Evolutionary conservation across 2,888 invertebrate genomes (phyloP).

Genomic region (Scrobipalpa costella): DNA sequence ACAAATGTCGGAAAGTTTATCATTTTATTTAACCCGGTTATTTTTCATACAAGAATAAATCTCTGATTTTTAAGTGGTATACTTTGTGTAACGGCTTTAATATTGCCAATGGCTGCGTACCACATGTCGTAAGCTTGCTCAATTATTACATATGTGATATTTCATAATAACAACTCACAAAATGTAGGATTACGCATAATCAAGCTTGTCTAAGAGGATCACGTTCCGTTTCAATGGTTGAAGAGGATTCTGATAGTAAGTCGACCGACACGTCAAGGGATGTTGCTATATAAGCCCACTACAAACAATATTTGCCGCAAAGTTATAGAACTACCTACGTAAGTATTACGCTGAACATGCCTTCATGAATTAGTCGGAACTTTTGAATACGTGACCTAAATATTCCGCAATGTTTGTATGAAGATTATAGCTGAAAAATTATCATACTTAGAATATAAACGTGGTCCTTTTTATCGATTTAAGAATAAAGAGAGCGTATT

Average conservation of each 20-base stretch:
- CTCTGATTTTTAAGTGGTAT: not conserved
- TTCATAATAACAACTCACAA: slow-evolving; percentile 56
- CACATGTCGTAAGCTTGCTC: slow-evolving; percentile 39
- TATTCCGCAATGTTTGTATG: no score
- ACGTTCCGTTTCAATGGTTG: slow-evolving; percentile 8
- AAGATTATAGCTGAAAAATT: no score
- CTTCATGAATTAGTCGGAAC: no score
- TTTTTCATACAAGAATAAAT: not conserved
- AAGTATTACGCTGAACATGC: no score
- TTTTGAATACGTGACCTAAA: no score
- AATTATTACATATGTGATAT: slow-evolving; percentile 58
- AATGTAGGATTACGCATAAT: slow-evolving; percentile 20
- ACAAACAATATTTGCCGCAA: slow-evolving; percentile 3
- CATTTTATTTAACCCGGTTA: not conserved
- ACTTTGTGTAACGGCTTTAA: not conserved
- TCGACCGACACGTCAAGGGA: not conserved
- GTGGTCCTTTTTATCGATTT: no score
- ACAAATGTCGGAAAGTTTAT: no score
- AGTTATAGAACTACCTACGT: not conserved
- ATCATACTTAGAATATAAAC: no score
- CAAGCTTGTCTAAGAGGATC: slow-evolving; percentile 20
- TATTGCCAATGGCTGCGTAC: not conserved
- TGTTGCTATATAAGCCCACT: not conserved
- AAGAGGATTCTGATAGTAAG: slow-evolving; percentile 9
- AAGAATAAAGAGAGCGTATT: no score